phyloP scores from a whole-genome alignment of 2,113 vertebrate genomes.

The Oreochromis niloticus region DNA sequence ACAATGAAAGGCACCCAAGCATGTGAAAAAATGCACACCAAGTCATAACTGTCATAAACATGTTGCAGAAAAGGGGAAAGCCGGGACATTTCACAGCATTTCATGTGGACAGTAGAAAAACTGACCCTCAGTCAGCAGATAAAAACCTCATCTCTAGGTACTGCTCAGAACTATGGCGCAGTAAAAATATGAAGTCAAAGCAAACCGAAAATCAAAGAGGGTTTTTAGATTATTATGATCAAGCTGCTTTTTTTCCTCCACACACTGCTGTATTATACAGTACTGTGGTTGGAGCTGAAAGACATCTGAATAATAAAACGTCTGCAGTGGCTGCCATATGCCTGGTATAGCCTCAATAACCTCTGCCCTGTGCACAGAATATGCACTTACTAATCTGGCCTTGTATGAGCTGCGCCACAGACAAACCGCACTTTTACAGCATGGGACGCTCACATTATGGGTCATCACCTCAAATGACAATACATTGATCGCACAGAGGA shows the following conservation, averaged over 20 bases:
- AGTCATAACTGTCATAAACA: not conserved
- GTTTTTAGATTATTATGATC: constrained; percentile 31
- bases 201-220: not conserved
- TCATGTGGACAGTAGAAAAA: not conserved
- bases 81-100: not conserved
- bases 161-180: not conserved
- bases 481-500: constrained; percentile 19
- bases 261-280: not conserved
- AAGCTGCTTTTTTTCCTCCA: not conserved
- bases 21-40: not conserved
- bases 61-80: not conserved
- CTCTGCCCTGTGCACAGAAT: constrained; percentile 27
- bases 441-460: constrained; percentile 15
- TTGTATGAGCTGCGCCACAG: constrained; percentile 28
- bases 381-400: constrained; percentile 42
- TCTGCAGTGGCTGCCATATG: constrained; percentile 9
- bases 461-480: constrained; percentile 51
- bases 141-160: not conserved
- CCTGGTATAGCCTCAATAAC: constrained; percentile 39
- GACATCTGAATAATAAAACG: constrained; percentile 35
- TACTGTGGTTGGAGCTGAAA: constrained; percentile 7
- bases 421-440: constrained; percentile 31
- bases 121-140: not conserved
- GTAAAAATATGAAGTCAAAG: not conserved
- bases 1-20: constrained; percentile 14